Evolutionary conservation across 2,888 invertebrate genomes (phyloP).

Genomic region (Anoplius nigerrimus): DNA sequence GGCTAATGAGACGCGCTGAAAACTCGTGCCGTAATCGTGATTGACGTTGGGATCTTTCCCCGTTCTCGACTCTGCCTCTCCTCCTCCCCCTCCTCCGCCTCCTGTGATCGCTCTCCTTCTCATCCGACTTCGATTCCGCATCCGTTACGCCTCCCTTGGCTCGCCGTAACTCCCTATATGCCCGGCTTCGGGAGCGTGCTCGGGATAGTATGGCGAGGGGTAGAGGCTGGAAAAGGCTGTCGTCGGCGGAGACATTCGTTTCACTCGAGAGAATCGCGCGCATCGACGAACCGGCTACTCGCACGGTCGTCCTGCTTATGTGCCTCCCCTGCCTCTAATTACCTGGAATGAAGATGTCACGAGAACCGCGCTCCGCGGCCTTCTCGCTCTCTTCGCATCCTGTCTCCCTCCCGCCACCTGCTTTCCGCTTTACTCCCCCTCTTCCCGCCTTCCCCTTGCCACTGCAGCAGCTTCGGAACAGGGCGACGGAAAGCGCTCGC

Average conservation of each 20-base stretch:
- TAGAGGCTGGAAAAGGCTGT: neutral
- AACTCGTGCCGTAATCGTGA: constrained; percentile 59
- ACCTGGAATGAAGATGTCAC: constrained; percentile 57
- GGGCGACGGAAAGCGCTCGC: too few relatives aligned
- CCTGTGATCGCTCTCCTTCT: neutral
- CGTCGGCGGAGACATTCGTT: constrained; percentile 45
- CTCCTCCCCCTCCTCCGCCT: constrained; percentile 1
- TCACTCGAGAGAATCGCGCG: constrained; percentile 50
- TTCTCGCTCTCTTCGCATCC: neutral
- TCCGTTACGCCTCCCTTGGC: neutral
- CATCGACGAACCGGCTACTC: constrained; percentile 16
- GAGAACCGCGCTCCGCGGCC: constrained; percentile 6
- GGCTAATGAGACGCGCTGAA: constrained; percentile 65
- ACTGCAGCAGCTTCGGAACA: too few relatives aligned
- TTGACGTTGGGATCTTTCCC: constrained; percentile 48
- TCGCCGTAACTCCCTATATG: neutral
- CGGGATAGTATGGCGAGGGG: neutral
- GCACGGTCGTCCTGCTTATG: constrained; percentile 48
- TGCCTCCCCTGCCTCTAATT: constrained; percentile 59
- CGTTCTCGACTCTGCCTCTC: constrained; percentile 12
- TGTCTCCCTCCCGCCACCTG: neutral
- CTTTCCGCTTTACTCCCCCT: neutral
- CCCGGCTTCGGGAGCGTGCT: neutral
- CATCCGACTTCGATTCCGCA: neutral
- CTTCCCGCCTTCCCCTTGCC: neutral